Evolutionary conservation across 2,113 vertebrate species (phyloP), one percentile per base, ranked within the genome.

Genomic region (Hypocryptadius cinnamomeus): DNA sequence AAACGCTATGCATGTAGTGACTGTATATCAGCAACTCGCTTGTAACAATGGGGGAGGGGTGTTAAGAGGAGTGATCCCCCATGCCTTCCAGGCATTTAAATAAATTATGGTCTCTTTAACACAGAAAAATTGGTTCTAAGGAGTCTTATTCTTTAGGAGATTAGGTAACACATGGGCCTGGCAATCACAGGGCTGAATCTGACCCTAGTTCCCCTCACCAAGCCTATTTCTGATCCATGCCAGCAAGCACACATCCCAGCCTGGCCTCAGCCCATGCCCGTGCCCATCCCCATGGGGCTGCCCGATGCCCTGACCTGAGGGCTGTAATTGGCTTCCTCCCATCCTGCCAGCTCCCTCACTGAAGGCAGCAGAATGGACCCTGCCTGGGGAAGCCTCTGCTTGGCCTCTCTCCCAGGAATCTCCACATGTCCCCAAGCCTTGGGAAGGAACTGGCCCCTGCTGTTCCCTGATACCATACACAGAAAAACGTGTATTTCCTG

Each of bases 251-350:
- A 63, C n/a, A 63, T 66, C 27, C 48, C 74, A 57, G 9, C 20
- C 59, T 68, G 42, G 42, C n/a, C 40, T 66, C 47, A 79, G 72
- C 10, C 8, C 5, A 2, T 60, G 61, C 11, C 10, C 5, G 2
- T 54, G 11, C 45, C 44, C 21, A 33, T 40, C 27, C 21, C 56
- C 15, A 39, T 4, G 17, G 30, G 35, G 50, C 27, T 51, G 48
- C 66, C 23, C 0, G 0, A 6, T 63, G n/a, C 24, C 33, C 33
- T 20, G 22, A 11, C 6, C 71, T 73, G 11, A 20, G 44, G 7
- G 6, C 24, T 70, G 19, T 4, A 2, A 35, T 19, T 9, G 2
- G 13, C 30, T 66, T 60, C 6, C 15, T 72, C 48, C 17, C 23
- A 51, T 30, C 31, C 53, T 69, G n/a, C 39, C 84, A 65, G 19